These are phyloP conservation scores for Ruditapes philippinarum DNA, from an alignment of 1,140 invertebrate species.

Conservation along the genomic window DNA sequence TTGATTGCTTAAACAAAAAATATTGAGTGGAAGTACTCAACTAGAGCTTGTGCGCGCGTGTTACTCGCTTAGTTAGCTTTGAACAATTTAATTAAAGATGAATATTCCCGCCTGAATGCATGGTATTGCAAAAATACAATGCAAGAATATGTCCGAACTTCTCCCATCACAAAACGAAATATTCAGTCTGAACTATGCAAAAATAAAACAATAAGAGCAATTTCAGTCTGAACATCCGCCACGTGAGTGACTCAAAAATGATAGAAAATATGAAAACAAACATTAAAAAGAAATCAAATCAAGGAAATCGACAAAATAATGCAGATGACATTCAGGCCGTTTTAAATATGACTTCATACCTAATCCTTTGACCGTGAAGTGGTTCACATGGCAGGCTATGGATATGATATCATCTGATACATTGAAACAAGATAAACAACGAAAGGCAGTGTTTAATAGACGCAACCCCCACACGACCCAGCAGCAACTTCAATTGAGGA, in stretches of 20 bases:
- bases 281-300: not conserved
- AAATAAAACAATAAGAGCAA: not conserved
- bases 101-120: not conserved
- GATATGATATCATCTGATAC: slow-evolving; percentile 16
- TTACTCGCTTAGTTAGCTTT: too few relatives aligned
- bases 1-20: too few relatives aligned
- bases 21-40: too few relatives aligned
- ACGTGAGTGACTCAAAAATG: not conserved
- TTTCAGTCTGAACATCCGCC: not conserved
- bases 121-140: not conserved
- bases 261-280: not conserved
- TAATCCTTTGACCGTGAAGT: slow-evolving; percentile 10
- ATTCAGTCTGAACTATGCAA: not conserved
- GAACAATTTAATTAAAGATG: too few relatives aligned
- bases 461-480: too few relatives aligned
- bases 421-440: too few relatives aligned
- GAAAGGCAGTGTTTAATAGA: too few relatives aligned
- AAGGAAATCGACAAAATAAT: slow-evolving; percentile 9
- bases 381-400: not conserved
- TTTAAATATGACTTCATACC: slow-evolving; percentile 8
- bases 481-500: not conserved
- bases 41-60: too few relatives aligned
- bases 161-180: not conserved
- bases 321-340: slow-evolving; percentile 21
- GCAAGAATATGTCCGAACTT: not conserved